Percentiles rank a stretch among this genome's conserved stretches.
These are phyloP conservation scores for Drosophila bocqueti DNA, from an alignment of 1,140 invertebrate genomes.

Conservation along the genomic window DNA sequence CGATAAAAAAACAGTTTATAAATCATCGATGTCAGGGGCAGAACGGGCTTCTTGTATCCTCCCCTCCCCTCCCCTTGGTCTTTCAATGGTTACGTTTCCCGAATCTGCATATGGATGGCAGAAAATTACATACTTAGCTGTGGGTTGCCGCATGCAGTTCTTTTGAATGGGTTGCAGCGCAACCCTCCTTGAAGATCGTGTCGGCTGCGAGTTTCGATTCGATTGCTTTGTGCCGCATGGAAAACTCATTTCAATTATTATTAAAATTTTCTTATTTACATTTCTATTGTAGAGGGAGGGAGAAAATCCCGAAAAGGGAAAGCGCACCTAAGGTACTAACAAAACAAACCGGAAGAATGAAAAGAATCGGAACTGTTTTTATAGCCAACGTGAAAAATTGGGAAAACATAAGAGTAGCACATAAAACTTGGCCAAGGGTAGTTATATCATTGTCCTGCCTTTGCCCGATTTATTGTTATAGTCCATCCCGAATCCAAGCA, in stretches of 20 bases:
- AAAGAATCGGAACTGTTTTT: slow-evolving; percentile 47
- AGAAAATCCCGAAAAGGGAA: slow-evolving; percentile 19
- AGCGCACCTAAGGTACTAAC: slow-evolving; percentile 45
- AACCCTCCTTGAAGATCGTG: slow-evolving; percentile 28
- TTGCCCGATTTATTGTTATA: slow-evolving; percentile 37
- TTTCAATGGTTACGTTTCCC: slow-evolving; percentile 1
- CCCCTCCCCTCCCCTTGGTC: slow-evolving; percentile 2
- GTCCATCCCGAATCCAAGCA: slow-evolving; percentile 35
- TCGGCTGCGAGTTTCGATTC: slow-evolving; percentile 13
- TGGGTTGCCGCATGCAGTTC: slow-evolving; percentile 73
- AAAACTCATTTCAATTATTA: slow-evolving; percentile 80
- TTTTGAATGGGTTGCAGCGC: slow-evolving; percentile 23
- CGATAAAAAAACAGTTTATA: slow-evolving; percentile 76
- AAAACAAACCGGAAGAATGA: slow-evolving; percentile 43
- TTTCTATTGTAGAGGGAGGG: slow-evolving; percentile 68
- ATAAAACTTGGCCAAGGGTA: slow-evolving; percentile 53
- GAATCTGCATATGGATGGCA: slow-evolving; percentile 59
- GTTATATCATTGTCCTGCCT: slow-evolving; percentile 48
- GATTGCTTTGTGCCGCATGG: slow-evolving; percentile 18
- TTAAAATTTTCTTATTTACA: slow-evolving; percentile 80
- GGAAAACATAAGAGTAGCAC: slow-evolving; percentile 67
- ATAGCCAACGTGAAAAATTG: slow-evolving; percentile 68
- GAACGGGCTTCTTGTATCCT: slow-evolving; percentile 1
- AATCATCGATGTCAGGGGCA: slow-evolving; percentile 62
- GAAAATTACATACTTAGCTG: slow-evolving; percentile 63